Base-by-base conservation (phyloP, 2,113 vertebrate genomes). In the Hemibagrus wyckioides region DNA sequence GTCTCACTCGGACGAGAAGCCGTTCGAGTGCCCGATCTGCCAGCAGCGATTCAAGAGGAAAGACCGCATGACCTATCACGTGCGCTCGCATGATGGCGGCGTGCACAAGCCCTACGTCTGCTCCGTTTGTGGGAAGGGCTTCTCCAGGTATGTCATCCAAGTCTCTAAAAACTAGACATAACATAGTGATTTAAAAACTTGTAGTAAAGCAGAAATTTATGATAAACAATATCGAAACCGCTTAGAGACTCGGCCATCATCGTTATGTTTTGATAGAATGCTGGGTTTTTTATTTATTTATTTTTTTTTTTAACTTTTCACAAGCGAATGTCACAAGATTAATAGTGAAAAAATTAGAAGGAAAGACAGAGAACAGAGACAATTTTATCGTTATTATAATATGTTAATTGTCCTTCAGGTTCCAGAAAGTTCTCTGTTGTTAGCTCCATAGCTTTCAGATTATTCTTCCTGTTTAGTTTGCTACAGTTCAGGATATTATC, bases 51-150 rank as follows among this genome's bases (percentile, higher is more conserved):
- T 99, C 95, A 99, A 99, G 93, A 96, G 98, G 85, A 99, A 99
- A 96, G 98, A 99, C 94, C 96, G 98, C 71, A 99, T 99, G 98
- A 99, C 98, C 91, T 99, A 99, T 94, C 98, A 99, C n/a, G 98
- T 99, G 92, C 97, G 97, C 94, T 99, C 98, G 85, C 98, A 99
- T 10, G 98, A 99, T 85, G 98, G 98, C 80, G 98, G 98, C 90
- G 97, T 99, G 92, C 98, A 98, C 91, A 99, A 99, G 94, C 98
- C 98, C 30, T 99, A 99, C 89, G 97, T 98, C 88, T 99, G 98
- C 93, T 98, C 97, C 89, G 97, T 99, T 92, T 99, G 98, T 94
- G 98, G 98, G 91, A 99, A 99, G 96, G 98, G 98, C 92, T 99
- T 99, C 94, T 99, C 98, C 90, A 99, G 98, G 98, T 99, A 97